Evolutionary conservation across 2,113 vertebrate species (phyloP), one percentile per base, ranked within the genome.

Genomic region (Scytalopus superciliaris): DNA sequence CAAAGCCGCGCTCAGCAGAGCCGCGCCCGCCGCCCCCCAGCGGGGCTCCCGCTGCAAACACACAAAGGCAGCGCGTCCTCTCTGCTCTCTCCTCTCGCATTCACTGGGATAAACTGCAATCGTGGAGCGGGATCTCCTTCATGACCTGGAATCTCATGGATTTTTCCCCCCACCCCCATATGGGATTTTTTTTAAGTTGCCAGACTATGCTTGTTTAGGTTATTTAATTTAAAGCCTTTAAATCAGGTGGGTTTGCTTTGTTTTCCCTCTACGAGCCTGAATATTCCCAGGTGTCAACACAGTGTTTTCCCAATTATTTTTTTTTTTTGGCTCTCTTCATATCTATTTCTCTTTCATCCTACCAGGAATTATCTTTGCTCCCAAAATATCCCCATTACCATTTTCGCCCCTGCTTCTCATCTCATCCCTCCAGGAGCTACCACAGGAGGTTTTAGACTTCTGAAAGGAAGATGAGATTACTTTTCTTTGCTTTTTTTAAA

Each of bases 21-120:
- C 42, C 15, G 39, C 25, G 53, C 78, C 76, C 24, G 45, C 67
- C 28, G 59, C 87, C 77, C 91, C 14, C 40, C 40, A 42, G 3
- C 25, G 80, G 63, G 27, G 85, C 88, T 94, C 79, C 70, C 70
- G 64, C 90, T 68, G 73, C 95, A 92, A 94, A 95, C 90, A 79
- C 85, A 92, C 78, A 84, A 37, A 62, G 56, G 66, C 52, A 83
- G 88, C 33, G 7, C 80, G n/a, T n/a, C 89, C 84, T 81, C 93
- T 62, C 88, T 95, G 75, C 74, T 91, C 49, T n/a, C 42, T 31
- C 82, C 64, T 35, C 45, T 35, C 0, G 11, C 3, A 76, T 25
- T 40, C 37, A 44, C 0, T 8, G 64, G 42, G 42, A 44, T 15
- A 44, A 44, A 18, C 42, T 44, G 16, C 42, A n/a, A n/a, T n/a